Percentiles rank a stretch among this genome's conserved stretches.
These are phyloP conservation scores for Petrocephalus microphthalmus DNA, from an alignment of 2,113 vertebrate genomes.

Conservation along the genomic window DNA sequence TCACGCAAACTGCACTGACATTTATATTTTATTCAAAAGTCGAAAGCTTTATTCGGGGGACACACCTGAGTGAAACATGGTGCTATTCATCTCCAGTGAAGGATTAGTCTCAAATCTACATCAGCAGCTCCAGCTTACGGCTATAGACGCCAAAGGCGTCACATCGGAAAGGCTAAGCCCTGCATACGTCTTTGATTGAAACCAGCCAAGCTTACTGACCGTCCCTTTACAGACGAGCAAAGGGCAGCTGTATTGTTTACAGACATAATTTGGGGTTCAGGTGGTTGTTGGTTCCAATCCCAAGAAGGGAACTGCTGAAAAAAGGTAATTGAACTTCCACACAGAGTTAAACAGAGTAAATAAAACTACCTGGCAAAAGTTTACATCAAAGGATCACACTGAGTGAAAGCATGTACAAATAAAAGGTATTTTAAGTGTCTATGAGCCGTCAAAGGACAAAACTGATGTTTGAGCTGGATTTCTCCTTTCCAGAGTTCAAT, in stretches of 20 bases:
- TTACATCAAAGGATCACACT: no score
- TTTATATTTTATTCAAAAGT: neutral
- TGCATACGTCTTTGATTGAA: neutral
- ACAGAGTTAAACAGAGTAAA: neutral
- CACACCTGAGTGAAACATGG: neutral
- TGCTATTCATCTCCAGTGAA: neutral
- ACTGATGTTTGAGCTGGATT: neutral
- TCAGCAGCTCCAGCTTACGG: neutral
- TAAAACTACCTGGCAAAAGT: neutral
- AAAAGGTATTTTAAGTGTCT: neutral
- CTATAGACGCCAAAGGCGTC: neutral
- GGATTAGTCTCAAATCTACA: neutral
- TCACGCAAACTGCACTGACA: neutral
- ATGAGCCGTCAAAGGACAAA: neutral
- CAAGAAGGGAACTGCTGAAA: neutral
- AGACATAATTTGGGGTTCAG: neutral
- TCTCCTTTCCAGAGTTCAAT: constrained; percentile 45
- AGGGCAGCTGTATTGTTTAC: neutral
- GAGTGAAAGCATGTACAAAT: no score
- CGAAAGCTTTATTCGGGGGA: neutral
- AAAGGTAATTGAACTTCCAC: neutral
- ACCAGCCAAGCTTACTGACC: neutral
- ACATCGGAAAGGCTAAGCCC: neutral
- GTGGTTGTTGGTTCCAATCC: neutral
- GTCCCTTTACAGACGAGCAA: neutral